Percentiles rank a stretch among this genome's conserved stretches.
These are phyloP conservation scores for Pomacea canaliculata DNA, from an alignment of 2,888 invertebrate genomes.

Conservation along the genomic window DNA sequence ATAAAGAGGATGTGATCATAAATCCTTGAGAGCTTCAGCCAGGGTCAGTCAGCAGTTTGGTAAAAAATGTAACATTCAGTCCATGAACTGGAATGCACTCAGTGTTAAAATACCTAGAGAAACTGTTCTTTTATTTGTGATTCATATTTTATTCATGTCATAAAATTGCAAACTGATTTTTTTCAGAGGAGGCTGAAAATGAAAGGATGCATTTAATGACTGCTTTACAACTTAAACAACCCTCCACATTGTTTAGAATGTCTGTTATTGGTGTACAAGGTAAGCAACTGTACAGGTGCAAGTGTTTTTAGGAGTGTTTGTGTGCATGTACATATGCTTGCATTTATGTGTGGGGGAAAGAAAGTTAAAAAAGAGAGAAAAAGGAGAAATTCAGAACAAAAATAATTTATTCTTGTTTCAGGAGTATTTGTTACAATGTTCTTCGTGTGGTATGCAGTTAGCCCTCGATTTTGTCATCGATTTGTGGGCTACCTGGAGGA, in stretches of 20 bases:
- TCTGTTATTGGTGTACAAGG: slow-evolving; percentile 64
- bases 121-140: too few species aligned
- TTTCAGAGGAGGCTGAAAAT: slow-evolving; percentile 68
- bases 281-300: slow-evolving; percentile 19
- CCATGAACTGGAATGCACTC: too few species aligned
- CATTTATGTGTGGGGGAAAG: not conserved
- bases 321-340: not conserved
- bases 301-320: not conserved
- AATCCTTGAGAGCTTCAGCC: too few species aligned
- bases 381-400: not conserved
- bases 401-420: slow-evolving; percentile 30
- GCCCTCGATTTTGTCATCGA: slow-evolving; percentile 65
- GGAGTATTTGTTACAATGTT: slow-evolving; percentile 64
- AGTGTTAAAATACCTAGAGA: too few species aligned
- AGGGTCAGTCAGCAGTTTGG: too few species aligned
- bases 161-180: too few species aligned
- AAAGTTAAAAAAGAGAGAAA: not conserved
- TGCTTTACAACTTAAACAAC: slow-evolving; percentile 63
- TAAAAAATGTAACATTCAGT: too few species aligned
- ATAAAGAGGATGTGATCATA: too few species aligned
- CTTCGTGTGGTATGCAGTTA: slow-evolving; percentile 60
- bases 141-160: too few species aligned
- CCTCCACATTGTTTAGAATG: slow-evolving; percentile 58
- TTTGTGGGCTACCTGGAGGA: slow-evolving; percentile 70
- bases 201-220: slow-evolving; percentile 69